Percentiles rank a stretch among this genome's conserved stretches.
Evolutionary conservation across 2,888 invertebrate species (phyloP).

Genomic region (Altica lythri): DNA sequence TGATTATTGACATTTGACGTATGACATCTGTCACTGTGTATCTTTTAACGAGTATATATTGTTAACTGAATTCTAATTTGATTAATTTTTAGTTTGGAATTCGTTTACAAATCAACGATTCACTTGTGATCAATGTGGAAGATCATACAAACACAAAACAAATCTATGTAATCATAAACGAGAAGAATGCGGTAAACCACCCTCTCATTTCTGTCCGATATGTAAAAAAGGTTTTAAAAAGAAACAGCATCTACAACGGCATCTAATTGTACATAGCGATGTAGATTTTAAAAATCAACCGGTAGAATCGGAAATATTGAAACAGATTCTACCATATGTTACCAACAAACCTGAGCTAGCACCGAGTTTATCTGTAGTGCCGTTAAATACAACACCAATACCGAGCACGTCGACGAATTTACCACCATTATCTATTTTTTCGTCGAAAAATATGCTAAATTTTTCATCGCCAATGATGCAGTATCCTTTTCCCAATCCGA

Average conservation of each 20-base stretch:
- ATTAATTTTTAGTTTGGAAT: slow-evolving; percentile 24
- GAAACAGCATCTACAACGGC: slow-evolving; percentile 51
- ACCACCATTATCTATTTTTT: slow-evolving; percentile 22
- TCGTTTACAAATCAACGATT: slow-evolving; percentile 32
- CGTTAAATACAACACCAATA: no score
- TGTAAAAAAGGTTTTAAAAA: slow-evolving; percentile 54
- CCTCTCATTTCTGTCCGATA: slow-evolving; percentile 57
- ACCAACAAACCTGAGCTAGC: slow-evolving; percentile 1
- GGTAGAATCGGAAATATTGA: slow-evolving; percentile 20
- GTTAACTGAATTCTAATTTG: no score
- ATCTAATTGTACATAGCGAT: slow-evolving; percentile 43
- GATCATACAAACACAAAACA: slow-evolving; percentile 54
- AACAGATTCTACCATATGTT: slow-evolving; percentile 18
- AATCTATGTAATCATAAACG: slow-evolving; percentile 59
- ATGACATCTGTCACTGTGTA: no score
- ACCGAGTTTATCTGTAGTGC: slow-evolving; percentile 1
- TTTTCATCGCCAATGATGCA: slow-evolving; percentile 16
- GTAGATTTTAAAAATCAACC: slow-evolving; percentile 15
- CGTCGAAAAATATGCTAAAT: slow-evolving; percentile 19
- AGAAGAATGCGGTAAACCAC: slow-evolving; percentile 60
- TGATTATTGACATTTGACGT: no score
- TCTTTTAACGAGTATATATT: no score
- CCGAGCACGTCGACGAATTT: slow-evolving; percentile 1
- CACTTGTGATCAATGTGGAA: slow-evolving; percentile 45
- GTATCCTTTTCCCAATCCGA: slow-evolving; percentile 6